phyloP scores from a whole-genome alignment of 2,797 vertebrate species.

The Manis pentadactyla region DNA sequence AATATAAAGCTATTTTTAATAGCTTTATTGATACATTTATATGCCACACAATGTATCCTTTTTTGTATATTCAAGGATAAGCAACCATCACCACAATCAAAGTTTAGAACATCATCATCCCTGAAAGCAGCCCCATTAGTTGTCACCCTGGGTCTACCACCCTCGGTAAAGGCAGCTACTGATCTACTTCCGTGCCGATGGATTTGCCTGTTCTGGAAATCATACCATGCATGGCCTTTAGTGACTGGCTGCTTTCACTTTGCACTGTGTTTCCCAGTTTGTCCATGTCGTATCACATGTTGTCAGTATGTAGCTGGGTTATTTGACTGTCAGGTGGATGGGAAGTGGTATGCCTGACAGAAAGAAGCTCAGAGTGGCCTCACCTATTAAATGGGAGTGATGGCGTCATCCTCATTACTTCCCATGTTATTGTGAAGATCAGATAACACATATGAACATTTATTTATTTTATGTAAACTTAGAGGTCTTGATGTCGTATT shows the following conservation, averaged over 20 bases:
- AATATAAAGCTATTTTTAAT: neutral
- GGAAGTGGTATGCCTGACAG: neutral
- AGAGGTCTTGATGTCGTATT: neutral
- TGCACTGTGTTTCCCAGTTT: neutral
- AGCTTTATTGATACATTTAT: neutral
- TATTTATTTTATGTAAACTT: neutral
- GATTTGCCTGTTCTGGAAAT: neutral
- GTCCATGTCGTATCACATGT: neutral
- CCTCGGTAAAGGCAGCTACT: neutral
- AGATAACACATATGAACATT: neutral
- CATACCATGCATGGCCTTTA: neutral
- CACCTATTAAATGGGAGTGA: neutral
- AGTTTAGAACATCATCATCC: neutral
- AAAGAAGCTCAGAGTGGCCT: neutral
- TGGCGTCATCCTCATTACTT: neutral
- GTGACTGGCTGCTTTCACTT: neutral
- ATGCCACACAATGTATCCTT: neutral
- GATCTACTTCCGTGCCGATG: neutral
- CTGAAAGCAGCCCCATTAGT: neutral
- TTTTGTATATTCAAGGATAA: neutral
- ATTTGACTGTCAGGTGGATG: neutral
- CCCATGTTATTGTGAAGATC: neutral
- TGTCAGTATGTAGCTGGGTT: neutral
- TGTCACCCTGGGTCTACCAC: neutral
- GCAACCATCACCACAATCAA: neutral